A percentile compares a stretch with the other conserved stretches of the same genome.
Evolutionary conservation across 92 coral and sea anemone genomes (phyloP).

Genomic region (Zoanthus solanderi): DNA sequence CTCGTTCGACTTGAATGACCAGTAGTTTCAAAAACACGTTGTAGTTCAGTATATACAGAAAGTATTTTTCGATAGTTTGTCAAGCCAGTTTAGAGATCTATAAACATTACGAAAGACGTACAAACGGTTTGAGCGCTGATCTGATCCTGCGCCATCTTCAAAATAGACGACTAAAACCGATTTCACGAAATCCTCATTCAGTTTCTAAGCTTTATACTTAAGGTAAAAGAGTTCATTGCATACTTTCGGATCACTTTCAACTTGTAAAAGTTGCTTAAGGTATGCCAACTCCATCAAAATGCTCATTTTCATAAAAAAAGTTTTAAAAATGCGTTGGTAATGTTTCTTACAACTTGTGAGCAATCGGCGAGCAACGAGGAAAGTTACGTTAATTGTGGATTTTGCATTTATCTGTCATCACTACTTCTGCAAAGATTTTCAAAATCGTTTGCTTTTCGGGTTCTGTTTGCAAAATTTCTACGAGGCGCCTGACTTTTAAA

Average conservation of each 20-base stretch:
- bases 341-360: no score
- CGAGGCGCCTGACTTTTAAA: not conserved
- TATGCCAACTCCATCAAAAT: not conserved
- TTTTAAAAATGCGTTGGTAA: not conserved
- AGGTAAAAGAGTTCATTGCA: not conserved
- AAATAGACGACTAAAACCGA: not conserved
- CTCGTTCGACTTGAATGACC: slow-evolving; percentile 2
- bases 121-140: not conserved
- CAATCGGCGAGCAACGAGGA: no score
- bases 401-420: no score
- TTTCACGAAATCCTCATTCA: not conserved
- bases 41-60: no score
- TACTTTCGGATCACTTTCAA: not conserved
- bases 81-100: not conserved
- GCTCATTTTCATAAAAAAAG: not conserved
- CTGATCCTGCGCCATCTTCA: not conserved
- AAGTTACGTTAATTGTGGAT: no score
- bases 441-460: no score
- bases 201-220: not conserved
- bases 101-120: slow-evolving; percentile 1
- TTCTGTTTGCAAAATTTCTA: no score
- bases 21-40: not conserved
- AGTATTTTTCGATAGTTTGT: not conserved
- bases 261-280: not conserved
- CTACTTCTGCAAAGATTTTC: no score